Evolutionary conservation across 2,113 vertebrate genomes (phyloP), one percentile per base, ranked within the genome.

Genomic region (Hydropotes inermis): DNA sequence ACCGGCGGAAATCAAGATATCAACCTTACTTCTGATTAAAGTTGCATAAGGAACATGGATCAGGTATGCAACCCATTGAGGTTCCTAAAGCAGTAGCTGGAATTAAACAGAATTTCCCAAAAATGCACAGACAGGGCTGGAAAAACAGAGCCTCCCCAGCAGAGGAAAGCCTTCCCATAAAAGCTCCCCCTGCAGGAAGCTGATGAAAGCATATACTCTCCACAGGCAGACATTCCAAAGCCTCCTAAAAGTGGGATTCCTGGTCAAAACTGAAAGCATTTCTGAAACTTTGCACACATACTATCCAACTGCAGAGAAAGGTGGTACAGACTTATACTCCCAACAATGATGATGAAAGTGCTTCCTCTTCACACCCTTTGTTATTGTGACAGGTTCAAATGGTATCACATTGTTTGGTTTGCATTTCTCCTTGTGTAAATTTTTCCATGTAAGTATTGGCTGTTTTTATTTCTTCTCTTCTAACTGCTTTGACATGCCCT

Each of bases 381-480:
- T 36, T 70, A 28, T 4, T 67, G 36, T 60, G 76, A 84, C 27
- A 57, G 14, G 12, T 50, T 74, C n/a, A 82, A 76, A 84, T 28
- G n/a, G 5, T 45, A 19, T 39, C 87, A 84, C 89, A 5, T 15
- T 64, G 39, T 76, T 87, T 16, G 11, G 39, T 78, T 39, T 78
- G 39, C 70, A 28, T 76, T 82, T 92, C n/a, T 50, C 92, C 86
- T 55, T 45, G 3, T 43, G 83, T 25, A 94, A 84, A 55, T 21
- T 25, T 91, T 94, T 88, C 60, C 17, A 16, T 39, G 6, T 54
- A 28, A 76, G 74, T 87, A 83, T 50, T 55, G 11, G 27, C 7
- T 55, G 43, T 64, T 91, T 97, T 64, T 83, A 61, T 93, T 84
- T 82, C 43, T 85, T 74, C 45, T 93, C 76, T 93, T 43, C 87